Evolutionary conservation across 2,888 invertebrate genomes (phyloP).

Genomic region (Aproaerema taeniolella): DNA sequence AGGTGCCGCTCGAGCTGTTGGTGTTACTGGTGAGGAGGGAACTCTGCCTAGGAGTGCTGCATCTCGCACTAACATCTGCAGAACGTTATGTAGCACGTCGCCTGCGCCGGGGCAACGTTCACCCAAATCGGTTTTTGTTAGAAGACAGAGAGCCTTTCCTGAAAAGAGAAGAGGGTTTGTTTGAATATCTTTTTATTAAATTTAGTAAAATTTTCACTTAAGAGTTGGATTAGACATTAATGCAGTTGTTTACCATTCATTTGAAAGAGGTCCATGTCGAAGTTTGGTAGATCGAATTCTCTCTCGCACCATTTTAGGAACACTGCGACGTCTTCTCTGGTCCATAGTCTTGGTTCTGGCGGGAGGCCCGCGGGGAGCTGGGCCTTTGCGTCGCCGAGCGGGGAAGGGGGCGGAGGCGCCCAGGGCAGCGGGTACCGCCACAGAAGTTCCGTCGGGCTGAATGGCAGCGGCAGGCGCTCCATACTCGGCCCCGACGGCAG

Average conservation of each 20-base stretch:
- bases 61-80: slow-evolving; percentile 91
- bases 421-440: slow-evolving; percentile 92
- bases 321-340: slow-evolving; percentile 90
- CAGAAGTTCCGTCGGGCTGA: slow-evolving; percentile 88
- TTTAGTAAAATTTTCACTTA: too few species aligned
- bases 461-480: slow-evolving; percentile 88
- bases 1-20: slow-evolving; percentile 82
- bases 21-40: slow-evolving; percentile 89
- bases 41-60: slow-evolving; percentile 87
- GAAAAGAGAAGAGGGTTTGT: too few species aligned
- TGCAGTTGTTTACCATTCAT: slow-evolving; percentile 98
- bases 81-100: slow-evolving; percentile 94
- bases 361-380: slow-evolving; percentile 90
- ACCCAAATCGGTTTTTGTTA: slow-evolving; percentile 92
- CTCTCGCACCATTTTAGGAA: slow-evolving; percentile 95
- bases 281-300: slow-evolving; percentile 93
- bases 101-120: slow-evolving; percentile 96
- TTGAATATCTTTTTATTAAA: too few species aligned
- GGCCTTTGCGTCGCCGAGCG: slow-evolving; percentile 90
- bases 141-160: slow-evolving; percentile 94
- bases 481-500: slow-evolving; percentile 84
- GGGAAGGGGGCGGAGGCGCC: slow-evolving; percentile 81
- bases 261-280: slow-evolving; percentile 95
- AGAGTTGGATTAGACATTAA: too few species aligned
- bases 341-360: slow-evolving; percentile 93